A percentile compares a stretch with the other conserved stretches of the same genome.
Conservation (phyloP, 2,888 invertebrate species). For the Dicroscelio sp. region DNA sequence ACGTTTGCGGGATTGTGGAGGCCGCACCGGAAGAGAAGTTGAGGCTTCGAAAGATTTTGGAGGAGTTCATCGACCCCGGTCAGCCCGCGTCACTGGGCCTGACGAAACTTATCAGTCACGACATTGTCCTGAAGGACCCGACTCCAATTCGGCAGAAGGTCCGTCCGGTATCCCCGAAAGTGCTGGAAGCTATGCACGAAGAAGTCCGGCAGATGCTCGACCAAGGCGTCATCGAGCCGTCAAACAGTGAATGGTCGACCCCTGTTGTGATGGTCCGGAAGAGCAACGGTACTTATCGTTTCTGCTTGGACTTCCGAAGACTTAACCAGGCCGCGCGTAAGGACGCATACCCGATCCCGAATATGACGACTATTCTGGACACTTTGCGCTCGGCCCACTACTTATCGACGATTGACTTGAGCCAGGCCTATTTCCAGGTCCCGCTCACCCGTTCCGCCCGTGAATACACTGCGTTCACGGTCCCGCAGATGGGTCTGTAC, state of each 20-base stretch:
- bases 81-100: neutral
- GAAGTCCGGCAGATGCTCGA: constrained; percentile 7
- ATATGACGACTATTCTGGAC: constrained; percentile 8
- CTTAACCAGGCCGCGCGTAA: neutral
- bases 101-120: neutral
- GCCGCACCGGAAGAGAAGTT: neutral
- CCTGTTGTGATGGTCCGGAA: constrained; percentile 7
- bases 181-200: neutral
- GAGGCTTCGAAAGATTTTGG: neutral
- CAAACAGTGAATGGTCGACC: neutral
- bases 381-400: neutral
- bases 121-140: neutral
- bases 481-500: constrained; percentile 45
- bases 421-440: no score
- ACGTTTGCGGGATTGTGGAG: neutral
- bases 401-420: constrained; percentile 8
- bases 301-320: neutral
- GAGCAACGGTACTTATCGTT: neutral
- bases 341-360: neutral
- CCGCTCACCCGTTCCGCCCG: neutral
- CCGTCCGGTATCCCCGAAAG: neutral
- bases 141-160: no score
- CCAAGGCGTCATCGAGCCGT: neutral
- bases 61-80: neutral
- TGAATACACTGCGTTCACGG: neutral